phyloP scores from a whole-genome alignment of 2,113 vertebrate genomes.

The Taurulus bubalis region DNA sequence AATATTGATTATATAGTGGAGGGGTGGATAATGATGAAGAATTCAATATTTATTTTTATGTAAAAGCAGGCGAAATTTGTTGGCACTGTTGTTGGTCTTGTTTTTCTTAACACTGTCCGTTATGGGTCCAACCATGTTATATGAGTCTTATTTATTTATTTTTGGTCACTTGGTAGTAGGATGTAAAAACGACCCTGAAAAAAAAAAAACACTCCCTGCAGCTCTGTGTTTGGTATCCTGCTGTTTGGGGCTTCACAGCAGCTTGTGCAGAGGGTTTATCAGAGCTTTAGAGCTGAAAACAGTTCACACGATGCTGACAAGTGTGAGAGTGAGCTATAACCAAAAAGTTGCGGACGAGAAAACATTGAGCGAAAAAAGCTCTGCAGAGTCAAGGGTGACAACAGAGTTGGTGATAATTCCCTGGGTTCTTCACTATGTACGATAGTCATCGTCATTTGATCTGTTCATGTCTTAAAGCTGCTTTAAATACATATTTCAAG shows the following conservation, averaged over 20 bases:
- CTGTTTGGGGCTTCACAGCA: neutral
- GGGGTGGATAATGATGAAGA: neutral
- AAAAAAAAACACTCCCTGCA: neutral
- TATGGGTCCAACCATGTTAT: neutral
- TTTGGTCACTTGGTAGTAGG: neutral
- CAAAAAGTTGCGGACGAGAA: neutral
- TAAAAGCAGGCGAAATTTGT: neutral
- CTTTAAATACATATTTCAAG: neutral
- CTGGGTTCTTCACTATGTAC: neutral
- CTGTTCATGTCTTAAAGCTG: neutral
- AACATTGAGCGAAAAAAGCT: neutral
- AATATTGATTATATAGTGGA: neutral
- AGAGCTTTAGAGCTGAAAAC: neutral
- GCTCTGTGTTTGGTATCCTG: constrained; percentile 3
- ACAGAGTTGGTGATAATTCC: neutral
- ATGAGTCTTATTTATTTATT: no score
- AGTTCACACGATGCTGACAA: neutral
- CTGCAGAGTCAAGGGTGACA: neutral
- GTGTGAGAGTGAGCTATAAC: neutral
- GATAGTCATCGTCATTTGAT: neutral
- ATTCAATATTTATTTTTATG: neutral
- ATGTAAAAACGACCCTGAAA: neutral
- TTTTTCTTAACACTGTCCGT: neutral
- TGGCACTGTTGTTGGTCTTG: neutral
- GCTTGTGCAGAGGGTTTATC: neutral